Evolutionary conservation across 92 coral and sea anemone species (phyloP).

Genomic region (Micromussa lordhowensis): DNA sequence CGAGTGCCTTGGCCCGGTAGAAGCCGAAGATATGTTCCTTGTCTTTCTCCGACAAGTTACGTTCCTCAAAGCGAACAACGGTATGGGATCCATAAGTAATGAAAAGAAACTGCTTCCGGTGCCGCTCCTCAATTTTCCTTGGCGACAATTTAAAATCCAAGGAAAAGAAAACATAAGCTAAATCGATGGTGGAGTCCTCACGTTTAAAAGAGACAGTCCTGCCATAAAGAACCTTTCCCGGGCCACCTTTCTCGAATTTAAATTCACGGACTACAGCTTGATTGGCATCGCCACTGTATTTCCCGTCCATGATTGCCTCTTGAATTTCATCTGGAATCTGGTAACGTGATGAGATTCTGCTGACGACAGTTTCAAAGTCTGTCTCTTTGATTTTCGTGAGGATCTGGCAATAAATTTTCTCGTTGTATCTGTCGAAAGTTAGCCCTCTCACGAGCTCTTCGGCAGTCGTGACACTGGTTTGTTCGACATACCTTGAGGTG

Average conservation of each 20-base stretch:
- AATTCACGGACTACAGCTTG: conserved; percentile 40
- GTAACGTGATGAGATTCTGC: conserved; percentile 36
- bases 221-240: conserved; percentile 48
- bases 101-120: conserved; percentile 18
- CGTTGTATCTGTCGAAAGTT: conserved; percentile 47
- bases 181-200: conserved; percentile 44
- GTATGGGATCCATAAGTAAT: conserved; percentile 22
- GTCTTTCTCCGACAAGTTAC: conserved; percentile 37
- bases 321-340: conserved; percentile 12
- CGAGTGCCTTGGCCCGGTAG: conserved; percentile 37
- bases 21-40: conserved; percentile 20
- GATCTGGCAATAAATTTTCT: conserved; percentile 37
- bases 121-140: conserved; percentile 17
- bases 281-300: background rate
- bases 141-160: conserved; percentile 65
- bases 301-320: conserved; percentile 48
- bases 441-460: conserved; percentile 28
- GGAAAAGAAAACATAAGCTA: conserved; percentile 51
- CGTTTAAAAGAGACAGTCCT: conserved; percentile 29
- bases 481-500: background rate
- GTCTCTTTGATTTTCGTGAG: conserved; percentile 27
- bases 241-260: conserved; percentile 30
- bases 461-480: background rate
- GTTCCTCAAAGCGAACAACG: conserved; percentile 35
- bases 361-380: conserved; percentile 42